These are phyloP conservation scores for Craniophora ligustri DNA, from an alignment of 2,888 invertebrate species.

Conservation along the genomic window DNA sequence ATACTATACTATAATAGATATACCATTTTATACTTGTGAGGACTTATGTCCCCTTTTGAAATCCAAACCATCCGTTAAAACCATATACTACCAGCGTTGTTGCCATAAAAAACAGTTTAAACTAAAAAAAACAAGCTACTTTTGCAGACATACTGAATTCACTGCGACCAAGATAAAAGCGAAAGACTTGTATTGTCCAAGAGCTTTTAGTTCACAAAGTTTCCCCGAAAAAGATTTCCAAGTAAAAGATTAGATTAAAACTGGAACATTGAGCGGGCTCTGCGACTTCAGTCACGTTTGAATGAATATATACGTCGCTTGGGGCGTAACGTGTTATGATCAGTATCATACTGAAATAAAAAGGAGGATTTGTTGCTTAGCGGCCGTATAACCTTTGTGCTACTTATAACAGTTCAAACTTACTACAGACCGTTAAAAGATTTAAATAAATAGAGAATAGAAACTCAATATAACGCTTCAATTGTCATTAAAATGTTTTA, in stretches of 20 bases:
- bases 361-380: background rate
- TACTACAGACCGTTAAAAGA: too few relatives aligned
- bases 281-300: slow-evolving; percentile 12
- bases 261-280: slow-evolving; percentile 15
- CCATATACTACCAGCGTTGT: background rate
- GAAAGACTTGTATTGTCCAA: slow-evolving; percentile 44
- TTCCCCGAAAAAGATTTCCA: slow-evolving; percentile 47
- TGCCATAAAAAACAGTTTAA: background rate
- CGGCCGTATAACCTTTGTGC: background rate
- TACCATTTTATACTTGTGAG: background rate
- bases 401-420: background rate
- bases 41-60: background rate
- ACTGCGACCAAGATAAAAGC: slow-evolving; percentile 37
- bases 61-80: background rate
- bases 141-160: slow-evolving; percentile 22
- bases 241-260: slow-evolving; percentile 47
- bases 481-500: too few relatives aligned
- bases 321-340: slow-evolving; percentile 1
- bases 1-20: too few relatives aligned
- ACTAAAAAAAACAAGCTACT: slow-evolving; percentile 18
- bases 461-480: too few relatives aligned
- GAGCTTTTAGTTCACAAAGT: slow-evolving; percentile 48
- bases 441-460: too few relatives aligned
- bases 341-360: background rate
- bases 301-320: slow-evolving; percentile 18